Evolutionary conservation across 2,888 invertebrate genomes (phyloP).

Genomic region (Spisula subtruncata): DNA sequence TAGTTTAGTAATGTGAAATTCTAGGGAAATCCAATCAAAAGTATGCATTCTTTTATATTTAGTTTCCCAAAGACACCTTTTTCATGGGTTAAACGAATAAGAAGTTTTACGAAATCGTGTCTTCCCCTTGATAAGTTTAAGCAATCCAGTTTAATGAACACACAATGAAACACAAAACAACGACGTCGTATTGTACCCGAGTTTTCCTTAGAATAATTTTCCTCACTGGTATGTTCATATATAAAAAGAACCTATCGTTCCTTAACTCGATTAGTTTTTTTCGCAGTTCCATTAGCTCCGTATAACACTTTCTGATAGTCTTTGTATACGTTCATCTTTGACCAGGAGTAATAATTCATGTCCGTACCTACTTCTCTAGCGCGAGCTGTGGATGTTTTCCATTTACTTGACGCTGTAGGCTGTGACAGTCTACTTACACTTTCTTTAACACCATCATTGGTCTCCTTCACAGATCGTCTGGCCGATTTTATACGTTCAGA

Average conservation of each 20-base stretch:
- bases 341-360: constrained; percentile 77
- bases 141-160: no score
- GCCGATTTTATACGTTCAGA: constrained; percentile 36
- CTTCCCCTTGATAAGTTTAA: no score
- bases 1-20: no score
- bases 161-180: no score
- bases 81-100: no score
- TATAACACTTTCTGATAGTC: constrained; percentile 74
- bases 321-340: constrained; percentile 76
- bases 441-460: constrained; percentile 41
- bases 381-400: constrained; percentile 65
- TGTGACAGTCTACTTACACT: constrained; percentile 64
- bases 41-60: no score
- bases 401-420: constrained; percentile 72
- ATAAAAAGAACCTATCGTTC: constrained; percentile 44
- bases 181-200: no score
- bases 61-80: no score
- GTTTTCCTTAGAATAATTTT: no score
- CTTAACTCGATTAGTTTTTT: constrained; percentile 44
- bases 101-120: no score
- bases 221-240: no score
- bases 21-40: no score
- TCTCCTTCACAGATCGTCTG: neutral
- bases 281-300: constrained; percentile 68
- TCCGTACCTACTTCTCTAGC: constrained; percentile 71